Percentiles rank a stretch among this genome's conserved stretches.
Evolutionary conservation across 2,797 vertebrate genomes (phyloP).

Genomic region (Sorex maritimensis): DNA sequence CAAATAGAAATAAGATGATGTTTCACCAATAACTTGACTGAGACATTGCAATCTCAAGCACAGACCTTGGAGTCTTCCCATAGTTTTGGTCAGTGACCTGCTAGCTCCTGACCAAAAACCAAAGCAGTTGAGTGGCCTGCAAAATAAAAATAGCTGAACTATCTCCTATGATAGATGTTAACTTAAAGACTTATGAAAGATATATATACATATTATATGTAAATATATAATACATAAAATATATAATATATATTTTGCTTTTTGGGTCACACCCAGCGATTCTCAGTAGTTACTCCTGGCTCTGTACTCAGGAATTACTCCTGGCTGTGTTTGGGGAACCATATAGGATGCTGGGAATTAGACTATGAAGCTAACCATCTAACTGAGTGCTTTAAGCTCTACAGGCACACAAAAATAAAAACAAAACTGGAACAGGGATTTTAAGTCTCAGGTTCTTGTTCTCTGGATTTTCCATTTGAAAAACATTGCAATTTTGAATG

Average conservation of each 20-base stretch:
- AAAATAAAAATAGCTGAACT: background rate
- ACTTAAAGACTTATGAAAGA: background rate
- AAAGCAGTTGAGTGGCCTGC: background rate
- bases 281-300: too few species aligned
- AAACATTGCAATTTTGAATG: constrained; percentile 23
- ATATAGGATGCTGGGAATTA: too few species aligned
- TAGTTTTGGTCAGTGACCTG: background rate
- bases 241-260: too few species aligned
- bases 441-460: constrained; percentile 25
- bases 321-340: too few species aligned
- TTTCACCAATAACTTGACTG: background rate
- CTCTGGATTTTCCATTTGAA: constrained; percentile 42
- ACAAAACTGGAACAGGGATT: background rate
- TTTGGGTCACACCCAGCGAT: too few species aligned
- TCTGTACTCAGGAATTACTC: too few species aligned
- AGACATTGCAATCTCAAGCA: background rate
- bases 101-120: background rate
- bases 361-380: background rate
- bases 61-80: background rate
- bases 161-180: background rate
- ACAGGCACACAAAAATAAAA: constrained; percentile 28
- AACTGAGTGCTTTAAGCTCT: constrained; percentile 51
- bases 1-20: background rate
- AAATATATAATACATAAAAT: too few species aligned
- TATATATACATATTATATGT: background rate